Evolutionary conservation across 2,797 vertebrate genomes (phyloP).

Genomic region (Crenuchus spilurus): DNA sequence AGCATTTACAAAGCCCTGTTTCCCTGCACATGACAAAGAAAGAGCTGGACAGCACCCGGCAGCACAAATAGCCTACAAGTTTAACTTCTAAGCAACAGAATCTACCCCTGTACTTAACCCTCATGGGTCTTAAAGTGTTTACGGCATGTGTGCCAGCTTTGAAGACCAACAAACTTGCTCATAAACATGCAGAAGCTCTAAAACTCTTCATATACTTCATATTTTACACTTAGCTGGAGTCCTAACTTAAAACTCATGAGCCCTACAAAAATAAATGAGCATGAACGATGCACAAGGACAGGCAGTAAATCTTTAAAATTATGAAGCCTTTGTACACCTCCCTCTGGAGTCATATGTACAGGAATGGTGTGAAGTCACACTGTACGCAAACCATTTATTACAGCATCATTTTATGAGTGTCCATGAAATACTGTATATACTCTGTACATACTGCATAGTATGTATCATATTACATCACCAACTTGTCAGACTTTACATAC

Average conservation of each 20-base stretch:
- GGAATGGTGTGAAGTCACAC: neutral
- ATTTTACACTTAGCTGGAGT: neutral
- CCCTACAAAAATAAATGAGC: neutral
- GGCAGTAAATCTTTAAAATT: neutral
- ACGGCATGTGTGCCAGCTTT: neutral
- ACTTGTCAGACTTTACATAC: no score
- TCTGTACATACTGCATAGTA: no score
- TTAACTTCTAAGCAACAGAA: neutral
- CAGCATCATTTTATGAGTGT: neutral
- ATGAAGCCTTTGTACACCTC: neutral
- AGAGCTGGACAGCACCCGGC: neutral
- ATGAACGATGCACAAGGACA: neutral
- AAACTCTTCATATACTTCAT: neutral
- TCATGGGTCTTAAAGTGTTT: neutral
- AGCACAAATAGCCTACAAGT: neutral
- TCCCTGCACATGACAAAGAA: conserved; percentile 9
- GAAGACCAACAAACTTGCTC: neutral
- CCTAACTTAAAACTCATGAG: conserved; percentile 1
- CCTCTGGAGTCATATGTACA: neutral
- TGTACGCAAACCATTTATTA: neutral
- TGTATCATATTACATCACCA: no score
- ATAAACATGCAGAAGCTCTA: neutral
- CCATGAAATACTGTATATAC: no score
- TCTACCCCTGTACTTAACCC: neutral
- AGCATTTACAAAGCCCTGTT: conserved; percentile 10